Base-by-base conservation (phyloP, 2,888 invertebrate species). In the Phaedon cochleariae region DNA sequence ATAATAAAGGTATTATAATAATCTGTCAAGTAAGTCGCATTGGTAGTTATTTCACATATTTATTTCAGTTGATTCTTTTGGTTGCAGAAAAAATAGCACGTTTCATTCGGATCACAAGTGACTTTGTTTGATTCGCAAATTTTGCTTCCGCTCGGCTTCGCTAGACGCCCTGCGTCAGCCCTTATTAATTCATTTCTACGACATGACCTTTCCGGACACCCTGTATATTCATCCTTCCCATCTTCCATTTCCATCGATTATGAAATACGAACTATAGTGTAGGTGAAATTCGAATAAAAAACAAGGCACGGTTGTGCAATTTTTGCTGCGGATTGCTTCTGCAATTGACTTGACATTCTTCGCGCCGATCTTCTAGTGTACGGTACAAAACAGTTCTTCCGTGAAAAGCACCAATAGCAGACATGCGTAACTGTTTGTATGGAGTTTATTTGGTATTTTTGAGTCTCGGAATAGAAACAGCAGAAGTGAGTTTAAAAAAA, bases 271-370 rank as follows among this genome's bases (percentile, higher is more conserved):
- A 53, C n/a, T n/a, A n/a, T n/a, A 67, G 62, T 64, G 67, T 67
- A 67, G 70, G 65, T 57, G 61, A 65, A 63, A 26, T 54, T 26
- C 7, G 7, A 55, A 61, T 59, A 59, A 65, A 62, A 59, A 65
- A 62, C 58, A 37, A n/a, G 65, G 58, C 55, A 60, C 64, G 68
- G 65, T 70, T 68, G 68, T 66, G 66, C 61, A 68, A 70, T 68
- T 68, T 67, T 61, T 53, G 57, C 49, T 34, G 58, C 55, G 62
- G n/a, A n/a, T n/a, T n/a, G n/a, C n/a, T n/a, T 59, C 61, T 65
- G 64, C 57, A 62, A 61, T 64, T 51, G 45, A 62, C 60, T 20
- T 51, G 45, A 21, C 61, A 63, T 59, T 64, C 59, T 20, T 59
- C 37, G 64, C 53, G 64, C 63, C 7, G 1, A 17, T 5, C 57